Conservation (phyloP, 64 coral and sea anemone genomes). For the Anthopleura sola region DNA sequence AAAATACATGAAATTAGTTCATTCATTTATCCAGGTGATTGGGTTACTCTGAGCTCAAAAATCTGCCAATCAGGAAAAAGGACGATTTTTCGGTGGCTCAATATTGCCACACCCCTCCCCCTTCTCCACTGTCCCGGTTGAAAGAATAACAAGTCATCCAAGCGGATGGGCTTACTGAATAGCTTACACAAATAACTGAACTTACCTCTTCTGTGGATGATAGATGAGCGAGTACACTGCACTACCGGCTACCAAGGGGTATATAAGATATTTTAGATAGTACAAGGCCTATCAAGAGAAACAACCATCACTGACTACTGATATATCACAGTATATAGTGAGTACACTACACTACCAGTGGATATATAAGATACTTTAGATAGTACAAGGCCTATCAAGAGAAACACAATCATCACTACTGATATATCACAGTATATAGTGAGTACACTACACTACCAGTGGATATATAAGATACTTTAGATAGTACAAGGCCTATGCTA, state of each 20-base stretch:
- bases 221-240: constrained; percentile 62
- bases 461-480: constrained; percentile 47
- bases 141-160: too few species aligned
- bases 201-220: constrained; percentile 66
- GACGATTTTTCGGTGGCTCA: too few species aligned
- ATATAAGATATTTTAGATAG: constrained; percentile 43
- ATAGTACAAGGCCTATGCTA: constrained; percentile 34
- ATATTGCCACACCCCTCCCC: too few species aligned
- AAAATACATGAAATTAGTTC: background rate
- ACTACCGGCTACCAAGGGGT: constrained; percentile 39
- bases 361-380: constrained; percentile 41
- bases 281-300: background rate
- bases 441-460: constrained; percentile 51
- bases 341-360: constrained; percentile 59
- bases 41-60: too few species aligned
- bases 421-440: background rate
- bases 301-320: too few species aligned
- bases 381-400: constrained; percentile 50
- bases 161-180: too few species aligned
- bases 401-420: background rate
- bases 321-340: background rate
- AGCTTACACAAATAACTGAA: background rate
- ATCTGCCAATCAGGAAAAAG: too few species aligned
- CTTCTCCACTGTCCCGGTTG: too few species aligned
- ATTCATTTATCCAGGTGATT: too few species aligned